Evolutionary conservation across 2,888 invertebrate species (phyloP).

Genomic region (Brenthis ino): DNA sequence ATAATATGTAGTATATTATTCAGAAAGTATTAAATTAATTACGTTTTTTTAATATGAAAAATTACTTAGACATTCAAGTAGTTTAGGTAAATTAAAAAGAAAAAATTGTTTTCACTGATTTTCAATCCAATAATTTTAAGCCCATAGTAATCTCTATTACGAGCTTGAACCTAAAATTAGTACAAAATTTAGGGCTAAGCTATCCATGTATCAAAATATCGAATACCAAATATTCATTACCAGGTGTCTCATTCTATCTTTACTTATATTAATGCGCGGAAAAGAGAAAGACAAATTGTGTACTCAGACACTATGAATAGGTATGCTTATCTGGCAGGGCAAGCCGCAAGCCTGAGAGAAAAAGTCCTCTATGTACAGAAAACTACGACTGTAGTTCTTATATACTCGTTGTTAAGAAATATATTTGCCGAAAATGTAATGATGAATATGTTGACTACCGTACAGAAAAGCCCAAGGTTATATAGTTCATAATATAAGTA

Average conservation of each 20-base stretch:
- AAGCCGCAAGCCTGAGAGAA: constrained; percentile 23
- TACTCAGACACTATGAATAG: constrained; percentile 18
- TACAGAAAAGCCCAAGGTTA: constrained; percentile 12
- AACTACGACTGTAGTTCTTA: constrained; percentile 12
- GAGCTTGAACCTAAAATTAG: background rate
- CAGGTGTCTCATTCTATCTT: constrained; percentile 10
- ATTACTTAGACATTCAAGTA: no score
- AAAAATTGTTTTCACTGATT: no score
- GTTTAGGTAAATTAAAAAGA: no score
- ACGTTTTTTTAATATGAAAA: no score
- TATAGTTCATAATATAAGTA: constrained; percentile 5
- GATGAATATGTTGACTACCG: constrained; percentile 6
- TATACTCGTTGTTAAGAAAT: constrained; percentile 2
- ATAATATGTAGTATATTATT: no score
- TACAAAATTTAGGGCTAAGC: constrained; percentile 22
- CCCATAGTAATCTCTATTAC: background rate
- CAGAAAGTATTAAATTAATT: no score
- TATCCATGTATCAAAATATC: constrained; percentile 20
- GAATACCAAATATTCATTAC: constrained; percentile 21
- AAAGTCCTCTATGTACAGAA: constrained; percentile 5
- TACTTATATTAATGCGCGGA: background rate
- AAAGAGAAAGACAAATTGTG: constrained; percentile 24
- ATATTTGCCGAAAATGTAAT: constrained; percentile 5
- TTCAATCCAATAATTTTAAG: no score
- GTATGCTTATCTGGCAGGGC: constrained; percentile 22